Evolutionary conservation across 2,113 vertebrate species (phyloP).

Genomic region (Oostethus manadensis): DNA sequence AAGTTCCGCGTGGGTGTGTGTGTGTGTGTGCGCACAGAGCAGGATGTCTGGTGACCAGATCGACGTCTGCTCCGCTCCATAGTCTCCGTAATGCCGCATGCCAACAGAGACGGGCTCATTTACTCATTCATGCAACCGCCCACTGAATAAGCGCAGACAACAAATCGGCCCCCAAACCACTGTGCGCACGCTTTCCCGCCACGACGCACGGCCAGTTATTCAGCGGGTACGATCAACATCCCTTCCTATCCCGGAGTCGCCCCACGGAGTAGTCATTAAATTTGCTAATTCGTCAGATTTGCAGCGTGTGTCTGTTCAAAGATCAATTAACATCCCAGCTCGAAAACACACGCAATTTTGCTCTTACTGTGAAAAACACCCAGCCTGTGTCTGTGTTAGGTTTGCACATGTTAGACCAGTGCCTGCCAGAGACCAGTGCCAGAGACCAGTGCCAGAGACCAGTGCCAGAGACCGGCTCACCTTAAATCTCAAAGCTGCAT

Average conservation of each 20-base stretch:
- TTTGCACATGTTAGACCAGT: conserved; percentile 48
- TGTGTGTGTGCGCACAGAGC: conserved; percentile 28
- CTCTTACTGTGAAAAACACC: conserved; percentile 14
- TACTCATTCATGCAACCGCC: conserved; percentile 18
- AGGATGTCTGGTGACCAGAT: conserved; percentile 34
- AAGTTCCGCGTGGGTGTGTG: conserved; percentile 37
- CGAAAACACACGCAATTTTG: conserved; percentile 5
- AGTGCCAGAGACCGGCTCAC: conserved; percentile 33
- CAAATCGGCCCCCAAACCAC: not conserved
- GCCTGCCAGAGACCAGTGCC: too few relatives aligned
- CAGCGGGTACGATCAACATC: not conserved
- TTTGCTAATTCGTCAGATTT: conserved; percentile 32
- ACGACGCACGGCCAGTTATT: not conserved
- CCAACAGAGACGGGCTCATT: conserved; percentile 11
- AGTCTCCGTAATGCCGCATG: conserved; percentile 29
- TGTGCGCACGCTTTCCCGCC: conserved; percentile 1
- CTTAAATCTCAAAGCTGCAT: conserved; percentile 30
- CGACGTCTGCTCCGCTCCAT: conserved; percentile 8
- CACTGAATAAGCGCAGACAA: conserved; percentile 10
- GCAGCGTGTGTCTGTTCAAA: conserved; percentile 35
- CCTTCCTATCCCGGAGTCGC: not conserved
- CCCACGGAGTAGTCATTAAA: not conserved
- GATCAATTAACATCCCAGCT: conserved; percentile 32
- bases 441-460: conserved; percentile 37
- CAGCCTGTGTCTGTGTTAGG: conserved; percentile 17